Evolutionary conservation across 2,113 vertebrate genomes (phyloP).

Genomic region (Myotis lucifugus): DNA sequence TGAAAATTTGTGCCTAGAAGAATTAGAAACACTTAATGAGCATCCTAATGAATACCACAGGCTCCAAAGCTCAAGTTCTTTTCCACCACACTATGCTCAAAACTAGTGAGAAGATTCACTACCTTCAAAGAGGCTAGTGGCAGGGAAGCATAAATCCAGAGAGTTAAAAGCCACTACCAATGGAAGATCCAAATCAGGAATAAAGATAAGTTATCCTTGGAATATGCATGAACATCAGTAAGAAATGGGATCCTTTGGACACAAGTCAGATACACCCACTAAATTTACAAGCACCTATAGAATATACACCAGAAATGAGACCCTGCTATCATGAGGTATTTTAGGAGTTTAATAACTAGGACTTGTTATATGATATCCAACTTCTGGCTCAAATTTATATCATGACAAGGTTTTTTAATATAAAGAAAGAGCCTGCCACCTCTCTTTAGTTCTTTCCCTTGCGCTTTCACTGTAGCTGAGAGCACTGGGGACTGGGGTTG

Average conservation of each 20-base stretch:
- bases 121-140: conserved; percentile 27
- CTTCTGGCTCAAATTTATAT: conserved; percentile 51
- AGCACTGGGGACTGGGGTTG: background rate
- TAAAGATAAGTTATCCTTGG: conserved; percentile 66
- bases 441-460: background rate
- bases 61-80: background rate
- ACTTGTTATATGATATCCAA: conserved; percentile 16
- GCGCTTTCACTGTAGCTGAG: background rate
- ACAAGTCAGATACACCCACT: conserved; percentile 16
- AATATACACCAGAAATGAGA: conserved; percentile 6
- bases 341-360: conserved; percentile 39
- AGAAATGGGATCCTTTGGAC: conserved; percentile 38
- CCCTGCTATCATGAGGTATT: conserved; percentile 32
- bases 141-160: conserved; percentile 63
- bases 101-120: conserved; percentile 51
- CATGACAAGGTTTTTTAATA: background rate
- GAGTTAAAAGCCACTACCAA: conserved; percentile 36
- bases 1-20: background rate
- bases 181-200: conserved; percentile 67
- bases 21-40: conserved; percentile 38
- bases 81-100: background rate
- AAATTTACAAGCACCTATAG: conserved; percentile 61
- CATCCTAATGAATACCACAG: background rate
- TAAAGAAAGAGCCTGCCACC: background rate
- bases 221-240: conserved; percentile 52